Conservation (phyloP, 2,113 vertebrate genomes). For the Takifugu flavidus region DNA sequence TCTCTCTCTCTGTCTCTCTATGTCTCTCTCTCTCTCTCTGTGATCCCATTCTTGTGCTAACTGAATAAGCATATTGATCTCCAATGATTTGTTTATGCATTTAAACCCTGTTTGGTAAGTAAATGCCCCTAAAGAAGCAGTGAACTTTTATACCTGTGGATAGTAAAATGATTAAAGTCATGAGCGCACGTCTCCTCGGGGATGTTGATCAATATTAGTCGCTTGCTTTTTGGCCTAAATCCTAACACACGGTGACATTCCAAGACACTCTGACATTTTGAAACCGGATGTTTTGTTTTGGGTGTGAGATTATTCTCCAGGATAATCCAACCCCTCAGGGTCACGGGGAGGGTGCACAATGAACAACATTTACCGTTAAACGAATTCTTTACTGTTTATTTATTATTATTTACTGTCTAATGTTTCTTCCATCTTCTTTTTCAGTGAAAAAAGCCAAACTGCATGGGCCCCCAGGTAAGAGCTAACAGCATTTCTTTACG, state of each 20-base stretch:
- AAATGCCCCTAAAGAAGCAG: conserved; percentile 8
- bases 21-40: neutral
- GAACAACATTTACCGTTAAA: too few relatives aligned
- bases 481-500: neutral
- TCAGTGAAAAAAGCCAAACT: conserved; percentile 79
- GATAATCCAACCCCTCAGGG: too few relatives aligned
- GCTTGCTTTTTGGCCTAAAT: conserved; percentile 16
- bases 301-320: neutral
- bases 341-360: too few relatives aligned
- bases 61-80: conserved; percentile 27
- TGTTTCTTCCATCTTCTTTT: conserved; percentile 46
- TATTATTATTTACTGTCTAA: too few relatives aligned
- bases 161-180: conserved; percentile 4
- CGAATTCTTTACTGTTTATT: too few relatives aligned
- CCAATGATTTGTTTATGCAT: conserved; percentile 8
- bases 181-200: neutral
- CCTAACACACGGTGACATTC: conserved; percentile 16
- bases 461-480: conserved; percentile 77
- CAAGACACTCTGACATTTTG: conserved; percentile 3
- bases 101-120: conserved; percentile 21
- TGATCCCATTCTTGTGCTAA: neutral
- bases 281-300: neutral
- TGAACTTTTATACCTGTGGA: neutral
- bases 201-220: conserved; percentile 16
- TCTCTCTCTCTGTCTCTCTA: neutral